These are phyloP conservation scores for Drosophila diplacantha DNA, from an alignment of 2,888 invertebrate genomes.

Conservation along the genomic window DNA sequence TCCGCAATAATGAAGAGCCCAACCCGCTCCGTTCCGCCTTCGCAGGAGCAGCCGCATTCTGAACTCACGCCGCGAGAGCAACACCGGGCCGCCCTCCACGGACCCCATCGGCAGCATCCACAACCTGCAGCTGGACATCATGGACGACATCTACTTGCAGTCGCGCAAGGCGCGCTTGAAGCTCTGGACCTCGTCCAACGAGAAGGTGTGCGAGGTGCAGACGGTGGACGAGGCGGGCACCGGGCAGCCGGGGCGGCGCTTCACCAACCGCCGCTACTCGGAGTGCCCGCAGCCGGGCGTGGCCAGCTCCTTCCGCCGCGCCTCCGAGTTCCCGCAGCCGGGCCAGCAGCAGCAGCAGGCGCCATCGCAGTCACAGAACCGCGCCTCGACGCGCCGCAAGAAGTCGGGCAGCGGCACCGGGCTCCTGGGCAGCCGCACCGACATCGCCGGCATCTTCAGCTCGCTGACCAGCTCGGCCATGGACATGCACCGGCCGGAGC, in stretches of 20 bases:
- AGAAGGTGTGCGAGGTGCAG: slow-evolving; percentile 89
- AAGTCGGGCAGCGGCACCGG: slow-evolving; percentile 78
- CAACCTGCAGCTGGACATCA: slow-evolving; percentile 90
- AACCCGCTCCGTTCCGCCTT: no score
- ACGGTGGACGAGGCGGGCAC: slow-evolving; percentile 84
- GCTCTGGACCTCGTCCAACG: slow-evolving; percentile 89
- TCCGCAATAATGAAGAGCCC: not conserved
- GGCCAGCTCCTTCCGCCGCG: slow-evolving; percentile 79
- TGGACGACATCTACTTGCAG: slow-evolving; percentile 89
- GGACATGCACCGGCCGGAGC: slow-evolving; percentile 80
- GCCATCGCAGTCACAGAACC: slow-evolving; percentile 43
- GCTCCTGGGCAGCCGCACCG: slow-evolving; percentile 89
- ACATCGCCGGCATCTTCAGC: slow-evolving; percentile 86
- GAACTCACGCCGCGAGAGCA: slow-evolving; percentile 76
- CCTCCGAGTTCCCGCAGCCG: slow-evolving; percentile 85
- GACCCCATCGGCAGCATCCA: slow-evolving; percentile 87
- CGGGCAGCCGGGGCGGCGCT: slow-evolving; percentile 80
- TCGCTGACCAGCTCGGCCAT: slow-evolving; percentile 87
- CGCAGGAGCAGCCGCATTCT: slow-evolving; percentile 74
- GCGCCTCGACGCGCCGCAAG: slow-evolving; percentile 71
- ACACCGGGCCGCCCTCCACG: slow-evolving; percentile 84
- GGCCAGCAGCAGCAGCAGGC: slow-evolving; percentile 5
- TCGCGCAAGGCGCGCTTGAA: slow-evolving; percentile 90
- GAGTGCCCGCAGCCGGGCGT: slow-evolving; percentile 80
- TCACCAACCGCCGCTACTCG: slow-evolving; percentile 84